Conservation (phyloP, 2,113 vertebrate species). For the Chamaea fasciata region DNA sequence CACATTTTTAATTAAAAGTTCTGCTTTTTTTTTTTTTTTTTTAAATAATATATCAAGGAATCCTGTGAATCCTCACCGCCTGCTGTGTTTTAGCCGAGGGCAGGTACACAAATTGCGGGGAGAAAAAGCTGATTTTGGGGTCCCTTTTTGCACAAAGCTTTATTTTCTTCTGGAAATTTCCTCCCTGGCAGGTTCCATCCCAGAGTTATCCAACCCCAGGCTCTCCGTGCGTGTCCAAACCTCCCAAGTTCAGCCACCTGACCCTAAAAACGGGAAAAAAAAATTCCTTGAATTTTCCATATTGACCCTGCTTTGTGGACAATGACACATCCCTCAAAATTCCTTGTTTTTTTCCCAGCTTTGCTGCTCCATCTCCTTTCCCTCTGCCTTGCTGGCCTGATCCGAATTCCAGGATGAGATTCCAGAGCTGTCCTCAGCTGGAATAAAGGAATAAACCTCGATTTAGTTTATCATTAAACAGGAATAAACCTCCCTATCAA, state of each 20-base stretch:
- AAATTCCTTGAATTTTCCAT: not conserved
- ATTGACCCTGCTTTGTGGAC: not conserved
- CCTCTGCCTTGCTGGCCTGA: not conserved
- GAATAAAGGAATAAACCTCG: not conserved
- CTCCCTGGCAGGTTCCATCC: not conserved
- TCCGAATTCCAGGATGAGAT: not conserved
- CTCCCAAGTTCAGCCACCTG: not conserved
- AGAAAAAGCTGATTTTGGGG: not conserved
- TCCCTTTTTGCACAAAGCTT: not conserved
- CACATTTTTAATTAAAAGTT: not conserved
- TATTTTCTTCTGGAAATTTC: not conserved
- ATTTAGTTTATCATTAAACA: not conserved
- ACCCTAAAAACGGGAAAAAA: not conserved
- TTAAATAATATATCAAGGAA: not conserved
- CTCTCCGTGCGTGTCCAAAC: accelerated
- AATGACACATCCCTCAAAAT: not conserved
- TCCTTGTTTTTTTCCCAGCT: not conserved
- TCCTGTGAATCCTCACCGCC: not conserved
- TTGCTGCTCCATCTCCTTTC: not conserved
- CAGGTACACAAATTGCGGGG: accelerated
- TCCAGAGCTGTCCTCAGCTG: not conserved
- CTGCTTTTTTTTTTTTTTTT: not conserved
- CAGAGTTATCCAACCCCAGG: too few species aligned
- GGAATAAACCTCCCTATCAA: not conserved
- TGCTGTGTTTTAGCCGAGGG: not conserved